Conservation (phyloP, 2,113 vertebrate genomes). For the Lepus americanus region DNA sequence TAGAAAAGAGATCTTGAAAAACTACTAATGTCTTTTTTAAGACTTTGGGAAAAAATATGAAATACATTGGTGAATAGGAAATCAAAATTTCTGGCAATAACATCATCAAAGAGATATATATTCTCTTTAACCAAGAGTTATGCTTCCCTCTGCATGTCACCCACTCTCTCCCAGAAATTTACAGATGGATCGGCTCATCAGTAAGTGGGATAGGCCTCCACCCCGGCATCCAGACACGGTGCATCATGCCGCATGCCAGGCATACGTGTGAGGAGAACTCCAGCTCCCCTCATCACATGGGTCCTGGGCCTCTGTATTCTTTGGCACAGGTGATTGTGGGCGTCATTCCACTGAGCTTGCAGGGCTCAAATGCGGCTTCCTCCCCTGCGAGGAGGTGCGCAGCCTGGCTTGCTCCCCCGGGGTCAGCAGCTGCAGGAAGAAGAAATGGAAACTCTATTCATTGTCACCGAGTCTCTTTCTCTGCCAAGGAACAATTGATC, state of each 20-base stretch:
- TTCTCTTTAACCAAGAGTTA: neutral
- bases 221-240: accelerated
- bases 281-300: neutral
- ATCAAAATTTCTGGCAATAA: neutral
- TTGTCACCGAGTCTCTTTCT: conserved; percentile 63
- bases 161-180: neutral
- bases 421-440: conserved; percentile 81
- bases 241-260: neutral
- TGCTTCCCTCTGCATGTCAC: neutral
- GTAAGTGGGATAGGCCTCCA: neutral
- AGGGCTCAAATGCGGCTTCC: neutral
- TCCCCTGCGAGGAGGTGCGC: conserved; percentile 52
- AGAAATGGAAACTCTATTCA: conserved; percentile 79
- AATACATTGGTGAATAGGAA: neutral
- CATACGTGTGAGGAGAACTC: neutral
- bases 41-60: neutral
- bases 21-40: conserved; percentile 29
- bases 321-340: conserved; percentile 41
- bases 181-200: neutral
- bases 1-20: neutral
- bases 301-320: neutral
- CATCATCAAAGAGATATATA: neutral
- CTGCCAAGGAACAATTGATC: conserved; percentile 82
- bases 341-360: neutral
- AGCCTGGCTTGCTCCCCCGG: neutral